These are phyloP conservation scores for Alligator sinensis DNA, from an alignment of 2,113 vertebrate genomes.

Conservation along the genomic window DNA sequence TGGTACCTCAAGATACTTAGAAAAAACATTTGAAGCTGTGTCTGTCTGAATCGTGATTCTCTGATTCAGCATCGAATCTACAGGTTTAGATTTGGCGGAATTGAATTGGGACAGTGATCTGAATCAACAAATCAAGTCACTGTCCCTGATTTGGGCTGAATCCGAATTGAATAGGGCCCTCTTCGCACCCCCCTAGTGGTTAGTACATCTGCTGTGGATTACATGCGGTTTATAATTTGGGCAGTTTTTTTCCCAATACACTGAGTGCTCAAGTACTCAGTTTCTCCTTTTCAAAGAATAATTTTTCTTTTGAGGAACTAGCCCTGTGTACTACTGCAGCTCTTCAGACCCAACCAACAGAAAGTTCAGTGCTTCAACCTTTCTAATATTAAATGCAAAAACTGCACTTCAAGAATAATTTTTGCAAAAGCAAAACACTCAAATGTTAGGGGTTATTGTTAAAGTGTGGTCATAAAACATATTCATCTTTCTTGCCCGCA, in stretches of 20 bases:
- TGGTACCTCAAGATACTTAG: too few relatives aligned
- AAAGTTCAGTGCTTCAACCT: not conserved
- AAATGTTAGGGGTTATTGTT: not conserved
- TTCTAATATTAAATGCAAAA: not conserved
- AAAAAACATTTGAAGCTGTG: too few relatives aligned
- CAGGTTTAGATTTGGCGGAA: too few relatives aligned
- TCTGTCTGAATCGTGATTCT: too few relatives aligned
- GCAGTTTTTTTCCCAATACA: not conserved
- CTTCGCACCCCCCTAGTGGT: not conserved
- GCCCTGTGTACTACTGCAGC: not conserved
- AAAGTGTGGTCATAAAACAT: not conserved
- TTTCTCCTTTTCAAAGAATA: not conserved
- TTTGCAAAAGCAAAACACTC: not conserved
- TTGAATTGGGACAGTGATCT: too few relatives aligned
- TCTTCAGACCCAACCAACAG: not conserved
- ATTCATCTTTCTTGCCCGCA: not conserved
- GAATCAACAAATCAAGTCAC: too few relatives aligned
- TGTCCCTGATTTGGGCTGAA: too few relatives aligned
- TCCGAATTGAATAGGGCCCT: too few relatives aligned
- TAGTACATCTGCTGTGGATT: constrained; percentile 77
- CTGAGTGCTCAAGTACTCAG: not conserved
- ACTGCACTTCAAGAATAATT: not conserved
- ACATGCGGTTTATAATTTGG: constrained; percentile 2
- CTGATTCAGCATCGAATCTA: too few relatives aligned
- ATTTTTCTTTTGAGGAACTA: not conserved